Conservation (phyloP, 2,113 vertebrate species). For the Erythrolamprus reginae region DNA sequence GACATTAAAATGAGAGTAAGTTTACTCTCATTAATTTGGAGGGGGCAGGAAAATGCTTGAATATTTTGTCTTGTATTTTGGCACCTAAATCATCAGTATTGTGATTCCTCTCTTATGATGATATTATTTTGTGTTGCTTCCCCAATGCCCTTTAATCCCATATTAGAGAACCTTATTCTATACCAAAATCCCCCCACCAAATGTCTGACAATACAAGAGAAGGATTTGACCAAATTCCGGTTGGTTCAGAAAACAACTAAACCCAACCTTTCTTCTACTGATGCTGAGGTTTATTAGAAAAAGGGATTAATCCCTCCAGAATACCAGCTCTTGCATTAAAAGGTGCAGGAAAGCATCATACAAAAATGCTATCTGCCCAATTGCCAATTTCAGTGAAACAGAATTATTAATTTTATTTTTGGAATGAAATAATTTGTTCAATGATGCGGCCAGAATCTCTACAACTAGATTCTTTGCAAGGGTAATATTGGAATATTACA, state of each 20-base stretch:
- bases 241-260: slow-evolving; percentile 51
- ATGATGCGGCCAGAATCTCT: slow-evolving; percentile 3
- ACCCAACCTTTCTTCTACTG: slow-evolving; percentile 38
- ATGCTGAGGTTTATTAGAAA: slow-evolving; percentile 38
- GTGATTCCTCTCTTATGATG: neutral
- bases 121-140: slow-evolving; percentile 6
- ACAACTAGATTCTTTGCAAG: slow-evolving; percentile 44
- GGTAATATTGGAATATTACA: slow-evolving; percentile 48
- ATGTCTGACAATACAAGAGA: slow-evolving; percentile 31
- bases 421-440: slow-evolving; percentile 5
- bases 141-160: slow-evolving; percentile 9
- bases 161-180: slow-evolving; percentile 16
- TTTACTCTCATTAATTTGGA: neutral
- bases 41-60: neutral
- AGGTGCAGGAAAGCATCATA: neutral
- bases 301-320: slow-evolving; percentile 36
- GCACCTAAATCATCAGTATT: neutral
- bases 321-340: slow-evolving; percentile 22
- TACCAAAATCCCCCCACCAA: no score
- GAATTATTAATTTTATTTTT: neutral
- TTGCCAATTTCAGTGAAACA: slow-evolving; percentile 27
- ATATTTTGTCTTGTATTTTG: neutral
- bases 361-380: neutral
- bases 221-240: slow-evolving; percentile 32
- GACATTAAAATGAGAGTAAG: neutral